Evolutionary conservation across 2,888 invertebrate species (phyloP), one percentile per base, ranked within the genome.

Genomic region (Patella depressa): DNA sequence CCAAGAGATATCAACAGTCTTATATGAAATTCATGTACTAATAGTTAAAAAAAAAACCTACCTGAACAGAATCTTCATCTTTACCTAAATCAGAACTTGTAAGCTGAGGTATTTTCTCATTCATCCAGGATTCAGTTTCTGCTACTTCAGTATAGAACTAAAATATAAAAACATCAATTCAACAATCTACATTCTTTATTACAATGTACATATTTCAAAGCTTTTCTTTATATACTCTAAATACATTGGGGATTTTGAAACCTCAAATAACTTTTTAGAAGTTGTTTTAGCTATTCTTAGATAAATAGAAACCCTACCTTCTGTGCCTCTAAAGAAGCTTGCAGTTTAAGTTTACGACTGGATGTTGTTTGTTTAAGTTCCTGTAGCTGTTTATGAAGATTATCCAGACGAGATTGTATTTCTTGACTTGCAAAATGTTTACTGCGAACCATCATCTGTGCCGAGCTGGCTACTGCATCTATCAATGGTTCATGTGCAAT

Each of bases 61-160:
- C 91, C 85, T 95, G 95, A 0, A 97, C 97, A 0, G 97, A 96
- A 87, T 97, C 96, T 92, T 98, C 98, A 91, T 99, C 98, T 81
- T 96, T 95, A 0, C 98, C 98, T 71, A 95, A 95, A 90, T 98
- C 98, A 12, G 93, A 86, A 78, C 89, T 89, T 14, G 89, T 91
- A 83, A 93, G 84, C 72, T 95, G 93, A 0, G 96, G 95, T 24
- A 94, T 94, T 82, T 97, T 96, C 87, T 97, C 97, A 71, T 94
- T 93, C 88, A 98, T 95, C 98, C 98, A 98, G n/a, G 95, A 94
- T 86, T 96, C 96, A 0, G 97, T 96, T 92, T 99, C 98, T 2
- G 95, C 93, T 3, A 96, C 95, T 91, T 98, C 98, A 0, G 96
- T 95, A 85, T 96, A 95, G 88, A 97, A 96, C 95, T 96, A 91